Evolutionary conservation across 2,888 invertebrate genomes (phyloP).

Genomic region (Bimastos eiseni): DNA sequence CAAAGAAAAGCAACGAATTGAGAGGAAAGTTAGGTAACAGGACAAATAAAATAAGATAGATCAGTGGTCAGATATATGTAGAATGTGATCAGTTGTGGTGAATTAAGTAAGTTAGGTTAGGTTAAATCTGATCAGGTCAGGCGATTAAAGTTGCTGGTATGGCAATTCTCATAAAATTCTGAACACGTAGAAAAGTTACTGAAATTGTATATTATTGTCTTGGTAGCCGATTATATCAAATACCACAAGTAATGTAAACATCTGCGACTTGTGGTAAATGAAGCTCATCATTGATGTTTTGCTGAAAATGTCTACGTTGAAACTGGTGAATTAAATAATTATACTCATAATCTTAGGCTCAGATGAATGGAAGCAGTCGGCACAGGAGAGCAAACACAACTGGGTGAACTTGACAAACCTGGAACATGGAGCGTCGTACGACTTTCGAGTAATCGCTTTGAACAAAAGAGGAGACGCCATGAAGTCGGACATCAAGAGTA

Average conservation of each 20-base stretch:
- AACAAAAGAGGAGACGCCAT: constrained; percentile 69
- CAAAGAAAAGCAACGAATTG: too few species aligned
- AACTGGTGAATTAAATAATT: neutral
- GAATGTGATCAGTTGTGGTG: too few species aligned
- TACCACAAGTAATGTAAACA: neutral
- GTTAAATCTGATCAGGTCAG: too few species aligned
- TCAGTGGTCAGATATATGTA: too few species aligned
- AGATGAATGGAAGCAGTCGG: constrained; percentile 70
- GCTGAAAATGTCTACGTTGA: neutral
- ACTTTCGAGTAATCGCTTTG: constrained; percentile 85
- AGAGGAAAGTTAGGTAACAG: too few species aligned
- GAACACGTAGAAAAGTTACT: too few species aligned
- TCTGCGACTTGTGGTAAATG: neutral
- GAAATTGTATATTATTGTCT: too few species aligned
- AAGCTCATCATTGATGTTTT: neutral
- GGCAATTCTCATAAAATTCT: too few species aligned
- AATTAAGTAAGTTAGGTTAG: too few species aligned
- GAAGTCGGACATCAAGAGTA: constrained; percentile 29
- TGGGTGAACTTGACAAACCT: constrained; percentile 73
- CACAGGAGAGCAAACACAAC: constrained; percentile 65
- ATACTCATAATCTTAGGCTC: constrained; percentile 60
- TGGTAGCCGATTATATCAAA: neutral
- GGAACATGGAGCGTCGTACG: constrained; percentile 80
- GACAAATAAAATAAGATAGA: too few species aligned
- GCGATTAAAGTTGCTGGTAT: too few species aligned